Percentiles rank a stretch among this genome's conserved stretches.
Evolutionary conservation across 2,888 invertebrate species (phyloP).

Genomic region (Formica aserva): DNA sequence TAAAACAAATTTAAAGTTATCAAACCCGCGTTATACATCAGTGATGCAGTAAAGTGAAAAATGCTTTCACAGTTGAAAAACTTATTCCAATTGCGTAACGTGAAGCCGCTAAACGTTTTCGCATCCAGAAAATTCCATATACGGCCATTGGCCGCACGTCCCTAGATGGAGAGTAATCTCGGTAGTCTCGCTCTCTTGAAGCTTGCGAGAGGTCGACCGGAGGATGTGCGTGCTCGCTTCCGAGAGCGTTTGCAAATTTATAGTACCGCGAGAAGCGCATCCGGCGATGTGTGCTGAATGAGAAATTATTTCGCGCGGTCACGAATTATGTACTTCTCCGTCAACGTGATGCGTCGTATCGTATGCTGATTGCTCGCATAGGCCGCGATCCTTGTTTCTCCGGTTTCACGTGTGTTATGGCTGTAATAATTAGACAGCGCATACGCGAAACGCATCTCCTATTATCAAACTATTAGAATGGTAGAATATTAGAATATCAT

Average conservation of each 20-base stretch:
- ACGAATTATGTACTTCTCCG: slow-evolving; percentile 24
- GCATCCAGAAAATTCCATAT: not conserved
- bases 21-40: not conserved
- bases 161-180: slow-evolving; percentile 11
- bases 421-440: slow-evolving; percentile 38
- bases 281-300: slow-evolving; percentile 3
- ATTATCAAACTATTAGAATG: slow-evolving; percentile 10
- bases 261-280: slow-evolving; percentile 4
- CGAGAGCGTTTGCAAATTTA: slow-evolving; percentile 38
- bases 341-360: slow-evolving; percentile 25
- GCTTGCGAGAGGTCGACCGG: slow-evolving; percentile 16
- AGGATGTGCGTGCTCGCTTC: not conserved
- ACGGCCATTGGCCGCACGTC: not conserved
- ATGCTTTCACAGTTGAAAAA: slow-evolving; percentile 16
- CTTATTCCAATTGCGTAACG: not conserved
- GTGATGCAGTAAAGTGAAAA: not conserved
- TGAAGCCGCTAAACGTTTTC: slow-evolving; percentile 1
- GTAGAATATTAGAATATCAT: not conserved
- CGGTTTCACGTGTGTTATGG: not conserved
- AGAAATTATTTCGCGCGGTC: slow-evolving; percentile 33
- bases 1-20: not conserved
- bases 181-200: slow-evolving; percentile 20
- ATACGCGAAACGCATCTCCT: not conserved
- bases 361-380: slow-evolving; percentile 2
- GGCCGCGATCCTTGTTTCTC: slow-evolving; percentile 10